Base-by-base conservation (phyloP, 2,113 vertebrate genomes). In the Amia ocellicauda region DNA sequence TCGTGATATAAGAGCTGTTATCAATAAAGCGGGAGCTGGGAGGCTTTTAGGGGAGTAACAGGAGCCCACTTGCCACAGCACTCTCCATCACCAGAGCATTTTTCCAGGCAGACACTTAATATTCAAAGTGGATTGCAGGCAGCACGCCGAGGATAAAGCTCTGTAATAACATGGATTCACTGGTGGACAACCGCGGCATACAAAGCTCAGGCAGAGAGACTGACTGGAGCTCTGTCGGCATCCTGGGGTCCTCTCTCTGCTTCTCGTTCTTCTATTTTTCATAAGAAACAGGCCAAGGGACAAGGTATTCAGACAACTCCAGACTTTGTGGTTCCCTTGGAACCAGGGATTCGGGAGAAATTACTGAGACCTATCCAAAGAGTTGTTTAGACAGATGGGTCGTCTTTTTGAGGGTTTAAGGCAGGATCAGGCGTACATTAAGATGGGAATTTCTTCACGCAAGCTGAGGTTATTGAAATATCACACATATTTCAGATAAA, bases 61-160 rank as follows among this genome's bases (percentile, higher is more conserved):
- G 66, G 64, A 70, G 60, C 72, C 71, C 66, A 66, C 69, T 56
- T 60, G 36, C 54, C 19, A 41, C 69, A 69, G 72, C 68, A 65
- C 83, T 74, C 79, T 66, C 77, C 56, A 58, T 71, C 71, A 66
- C 61, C 54, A 2, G n/a, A 23, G 69, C 71, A 51, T 20, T 42
- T 58, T 58, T 66, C 60, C 20, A 80, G 74, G 67, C 69, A 80
- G 79, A 84, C 80, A 85, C 79, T 87, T 86, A 77, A 80, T 80
- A 89, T 85, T 85, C 82, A 81, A 72, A 60, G 65, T 51, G 78
- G 69, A 72, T 60, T 66, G 68, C 63, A 63, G 74, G 75, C 75
- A 73, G 63, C 64, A 73, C 78, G 70, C 69, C 74, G 83, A 84
- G 80, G 77, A 81, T 80, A 79, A 83, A 74, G 71, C 70, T 65